phyloP scores from a whole-genome alignment of 1,140 invertebrate species.

The Tetramorium alpestre region DNA sequence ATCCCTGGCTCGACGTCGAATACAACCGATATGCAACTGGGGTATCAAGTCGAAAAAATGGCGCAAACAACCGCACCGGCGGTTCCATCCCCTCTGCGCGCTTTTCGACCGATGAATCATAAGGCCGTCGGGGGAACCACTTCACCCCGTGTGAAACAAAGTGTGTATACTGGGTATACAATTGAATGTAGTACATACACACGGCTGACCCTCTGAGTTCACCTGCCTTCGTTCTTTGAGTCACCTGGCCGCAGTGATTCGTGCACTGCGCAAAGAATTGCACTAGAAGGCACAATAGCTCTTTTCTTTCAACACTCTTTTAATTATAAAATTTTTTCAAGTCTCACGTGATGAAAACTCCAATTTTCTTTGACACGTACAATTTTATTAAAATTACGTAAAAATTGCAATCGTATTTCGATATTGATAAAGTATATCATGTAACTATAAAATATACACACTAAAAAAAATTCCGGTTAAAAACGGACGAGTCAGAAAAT shows the following conservation, averaged over 20 bases:
- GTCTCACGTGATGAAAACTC: neutral
- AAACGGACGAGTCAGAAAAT: too few relatives aligned
- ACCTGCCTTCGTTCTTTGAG: constrained; percentile 7
- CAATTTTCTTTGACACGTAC: neutral
- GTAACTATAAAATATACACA: too few relatives aligned
- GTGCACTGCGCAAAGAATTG: neutral
- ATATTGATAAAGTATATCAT: too few relatives aligned
- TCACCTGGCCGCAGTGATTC: constrained; percentile 53
- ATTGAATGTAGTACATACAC: neutral
- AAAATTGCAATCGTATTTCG: neutral
- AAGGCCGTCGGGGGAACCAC: constrained; percentile 61
- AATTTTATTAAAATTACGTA: constrained; percentile 2
- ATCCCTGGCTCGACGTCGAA: constrained; percentile 15
- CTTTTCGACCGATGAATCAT: constrained; percentile 65
- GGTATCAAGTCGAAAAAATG: constrained; percentile 11
- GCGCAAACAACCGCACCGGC: neutral
- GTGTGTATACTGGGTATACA: neutral
- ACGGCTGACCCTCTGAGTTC: constrained; percentile 46
- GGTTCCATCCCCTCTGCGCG: constrained; percentile 45
- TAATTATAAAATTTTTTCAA: neutral
- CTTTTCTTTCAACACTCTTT: neutral
- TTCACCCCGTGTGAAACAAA: constrained; percentile 49
- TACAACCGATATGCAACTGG: constrained; percentile 42
- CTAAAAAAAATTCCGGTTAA: too few relatives aligned
- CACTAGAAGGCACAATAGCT: neutral